Evolutionary conservation across 1,140 invertebrate genomes (phyloP).

Genomic region (Dermatophagoides farinae): DNA sequence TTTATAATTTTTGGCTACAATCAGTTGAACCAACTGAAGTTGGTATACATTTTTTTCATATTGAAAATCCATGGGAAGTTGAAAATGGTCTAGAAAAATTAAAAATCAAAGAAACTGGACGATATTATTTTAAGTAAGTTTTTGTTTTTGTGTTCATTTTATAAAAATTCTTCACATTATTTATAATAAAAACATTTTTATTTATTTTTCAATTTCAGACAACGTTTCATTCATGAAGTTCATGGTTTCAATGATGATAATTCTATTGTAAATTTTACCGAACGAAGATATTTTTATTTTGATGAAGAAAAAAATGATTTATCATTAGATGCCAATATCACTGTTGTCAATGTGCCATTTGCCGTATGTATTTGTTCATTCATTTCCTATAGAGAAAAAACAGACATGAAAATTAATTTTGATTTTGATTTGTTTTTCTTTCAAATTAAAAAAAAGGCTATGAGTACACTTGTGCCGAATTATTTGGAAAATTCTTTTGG

Average conservation of each 20-base stretch:
- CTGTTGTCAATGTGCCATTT: conserved; percentile 12
- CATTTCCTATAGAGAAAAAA: background rate
- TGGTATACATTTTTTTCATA: conserved; percentile 9
- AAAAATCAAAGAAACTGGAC: background rate
- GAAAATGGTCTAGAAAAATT: conserved; percentile 1
- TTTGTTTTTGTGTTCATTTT: background rate
- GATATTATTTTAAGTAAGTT: conserved; percentile 10
- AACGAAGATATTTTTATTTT: conserved; percentile 5
- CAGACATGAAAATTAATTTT: background rate
- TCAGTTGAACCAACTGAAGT: conserved; percentile 7
- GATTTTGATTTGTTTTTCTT: background rate
- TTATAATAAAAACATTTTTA: background rate
- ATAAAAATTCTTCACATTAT: background rate
- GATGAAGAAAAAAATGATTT: background rate
- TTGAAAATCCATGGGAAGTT: background rate
- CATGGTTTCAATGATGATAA: background rate
- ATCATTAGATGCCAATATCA: conserved; percentile 11
- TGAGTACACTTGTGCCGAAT: background rate
- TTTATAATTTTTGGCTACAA: conserved; percentile 7
- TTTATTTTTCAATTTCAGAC: background rate
- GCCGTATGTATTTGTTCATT: conserved; percentile 15
- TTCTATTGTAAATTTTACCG: conserved; percentile 12
- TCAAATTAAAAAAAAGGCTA: background rate
- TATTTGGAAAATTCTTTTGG: background rate
- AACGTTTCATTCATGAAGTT: conserved; percentile 4